These are phyloP conservation scores for Pseudomyrmex cubaensis DNA, from an alignment of 1,140 invertebrate species.

Conservation along the genomic window DNA sequence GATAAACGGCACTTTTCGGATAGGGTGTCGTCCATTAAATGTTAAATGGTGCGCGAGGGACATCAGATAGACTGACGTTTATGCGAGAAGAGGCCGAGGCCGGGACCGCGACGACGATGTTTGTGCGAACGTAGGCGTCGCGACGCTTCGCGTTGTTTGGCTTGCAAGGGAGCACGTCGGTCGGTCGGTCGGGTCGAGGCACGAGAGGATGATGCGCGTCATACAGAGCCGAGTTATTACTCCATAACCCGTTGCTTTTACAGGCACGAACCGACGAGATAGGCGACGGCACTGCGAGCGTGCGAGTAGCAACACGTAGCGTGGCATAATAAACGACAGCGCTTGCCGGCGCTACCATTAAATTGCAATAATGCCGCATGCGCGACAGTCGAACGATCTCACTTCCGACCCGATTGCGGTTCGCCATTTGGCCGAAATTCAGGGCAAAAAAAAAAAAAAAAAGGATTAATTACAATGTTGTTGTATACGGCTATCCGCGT, in stretches of 20 bases:
- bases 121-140: conserved; percentile 48
- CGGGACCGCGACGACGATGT: conserved; percentile 3
- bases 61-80: conserved; percentile 60
- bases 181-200: neutral
- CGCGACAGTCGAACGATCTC: conserved; percentile 30
- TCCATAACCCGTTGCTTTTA: conserved; percentile 72
- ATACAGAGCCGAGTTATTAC: conserved; percentile 65
- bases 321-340: conserved; percentile 62
- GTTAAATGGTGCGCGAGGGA: conserved; percentile 64
- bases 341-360: conserved; percentile 46
- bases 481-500: neutral
- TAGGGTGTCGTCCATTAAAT: conserved; percentile 56
- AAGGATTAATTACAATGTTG: conserved; percentile 22
- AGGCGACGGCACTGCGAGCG: conserved; percentile 44
- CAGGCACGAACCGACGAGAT: conserved; percentile 54
- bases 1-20: conserved; percentile 59
- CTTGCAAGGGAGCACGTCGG: conserved; percentile 16
- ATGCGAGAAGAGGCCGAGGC: conserved; percentile 22
- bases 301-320: conserved; percentile 64
- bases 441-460: neutral
- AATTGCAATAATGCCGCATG: conserved; percentile 50
- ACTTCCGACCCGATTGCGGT: conserved; percentile 8
- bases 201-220: neutral
- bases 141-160: conserved; percentile 43
- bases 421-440: neutral